Base-by-base conservation (phyloP, 2,113 vertebrate species). In the Paedocypris sp. region DNA sequence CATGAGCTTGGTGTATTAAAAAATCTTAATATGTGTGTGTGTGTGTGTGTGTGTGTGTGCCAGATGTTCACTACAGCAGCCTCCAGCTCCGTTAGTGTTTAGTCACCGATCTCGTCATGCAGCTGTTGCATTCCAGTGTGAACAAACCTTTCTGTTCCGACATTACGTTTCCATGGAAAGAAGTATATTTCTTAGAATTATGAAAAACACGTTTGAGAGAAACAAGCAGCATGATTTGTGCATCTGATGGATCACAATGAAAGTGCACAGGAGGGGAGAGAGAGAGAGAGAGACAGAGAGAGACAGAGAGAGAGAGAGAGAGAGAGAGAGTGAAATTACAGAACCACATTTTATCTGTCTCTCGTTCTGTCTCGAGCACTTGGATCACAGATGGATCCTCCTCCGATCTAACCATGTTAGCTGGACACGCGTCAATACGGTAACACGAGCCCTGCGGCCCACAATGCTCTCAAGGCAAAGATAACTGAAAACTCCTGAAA, bases 371-470 rank as follows among this genome's bases (percentile, higher is more conserved):
- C 20, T 53, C 4, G 3, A 51, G 28, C 35, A 47, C 33, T 29
- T 56, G 56, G 15, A 31, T 10, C n/a, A 6, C 48, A 42, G 59
- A 72, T 51, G 25, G 66, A 75, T 67, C 54, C 41, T 62, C 73
- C 63, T 70, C 46, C 60, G 53, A 25, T 56, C 33, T 61, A 79
- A 77, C 73, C 51, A 59, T 64, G 72, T 83, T 80, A 82, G 51
- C 54, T 69, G 56, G 51, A 68, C 62, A 78, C 75, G 65, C 61
- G 62, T 62, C 72, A 75, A 75, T 70, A 80, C 71, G 66, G 77
- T 74, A 81, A 84, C 46, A 41, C 48, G 73, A 83, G 56, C 74
- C 62, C 62, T 56, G 50, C 3, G 39, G 58, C 54, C 53, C 25
- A 71, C 62, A 70, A 79, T 65, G 70, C 67, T 72, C 65, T 59